Base-by-base conservation (phyloP, 2,888 invertebrate genomes). In the Tachina lurida region DNA sequence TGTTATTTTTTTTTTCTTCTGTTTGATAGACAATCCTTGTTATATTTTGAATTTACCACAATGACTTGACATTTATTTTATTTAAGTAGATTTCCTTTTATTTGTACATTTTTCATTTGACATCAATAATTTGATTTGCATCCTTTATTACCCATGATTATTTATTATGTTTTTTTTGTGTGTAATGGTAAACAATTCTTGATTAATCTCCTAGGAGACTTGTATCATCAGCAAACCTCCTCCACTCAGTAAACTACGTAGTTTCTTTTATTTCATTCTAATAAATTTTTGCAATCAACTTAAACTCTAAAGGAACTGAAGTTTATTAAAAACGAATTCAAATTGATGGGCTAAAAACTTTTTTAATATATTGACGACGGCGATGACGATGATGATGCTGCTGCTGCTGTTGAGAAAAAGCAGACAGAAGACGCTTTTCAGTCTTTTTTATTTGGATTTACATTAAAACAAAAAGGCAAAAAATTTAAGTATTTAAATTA, bases 151-250 rank as follows among this genome's bases (percentile, higher is more conserved):
- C n/a, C 67, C 22, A 41, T 13, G 49, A 43, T 4, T 2, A 3
- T 67, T 68, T 67, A 43, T 4, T 2, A 3, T 67, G 62, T 67
- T 52, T 22, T 67, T 56, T 22, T 13, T 17, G 19, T 47, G 13
- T 15, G 31, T 65, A 70, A 45, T 13, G 17, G 19, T 19, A 76
- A 63, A 63, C 75, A 54, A 41, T 68, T 67, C 43, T 45, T 76
- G 79, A 86, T 86, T 80, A 86, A 86, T 80, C 79, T 76, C 86
- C 86, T 67, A 60, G 76, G 86, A 86, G 83, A 86, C 73, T 43
- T 71, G 47, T 43, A 13, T 39, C 31, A 17, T 31, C 31, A 31
- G 31, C 13, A 77, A 73, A 54, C 60, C 60, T 67, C 47, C 58
- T 58, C 13, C 19, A 68, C 76, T 83, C 39, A 70, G 74, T 70